Evolutionary conservation across 2,888 invertebrate species (phyloP).

Genomic region (Stenodema calcarata): DNA sequence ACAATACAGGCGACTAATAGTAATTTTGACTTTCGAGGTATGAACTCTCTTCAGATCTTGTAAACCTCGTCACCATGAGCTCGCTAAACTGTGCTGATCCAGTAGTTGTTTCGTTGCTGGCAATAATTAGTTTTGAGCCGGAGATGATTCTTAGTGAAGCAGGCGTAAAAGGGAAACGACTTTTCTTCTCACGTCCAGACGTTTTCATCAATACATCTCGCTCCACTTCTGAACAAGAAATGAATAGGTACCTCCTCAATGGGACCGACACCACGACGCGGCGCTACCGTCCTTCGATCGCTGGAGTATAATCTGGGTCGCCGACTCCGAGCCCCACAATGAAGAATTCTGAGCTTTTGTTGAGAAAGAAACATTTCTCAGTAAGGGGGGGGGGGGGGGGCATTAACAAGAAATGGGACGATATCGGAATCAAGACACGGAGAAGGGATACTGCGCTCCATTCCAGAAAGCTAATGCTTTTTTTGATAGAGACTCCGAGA

Average conservation of each 20-base stretch:
- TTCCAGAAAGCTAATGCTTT: neutral
- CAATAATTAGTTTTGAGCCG: neutral
- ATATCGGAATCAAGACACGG: neutral
- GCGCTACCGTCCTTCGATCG: neutral
- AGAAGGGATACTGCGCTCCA: neutral
- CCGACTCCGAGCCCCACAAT: neutral
- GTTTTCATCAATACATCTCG: neutral
- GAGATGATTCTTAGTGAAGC: neutral
- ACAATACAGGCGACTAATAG: too few relatives aligned
- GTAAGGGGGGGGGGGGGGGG: too few relatives aligned
- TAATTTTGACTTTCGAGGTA: too few relatives aligned
- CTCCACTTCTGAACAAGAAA: neutral
- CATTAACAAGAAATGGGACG: neutral
- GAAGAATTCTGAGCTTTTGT: neutral
- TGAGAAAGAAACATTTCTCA: neutral
- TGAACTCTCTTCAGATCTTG: too few relatives aligned
- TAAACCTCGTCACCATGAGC: neutral
- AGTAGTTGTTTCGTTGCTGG: neutral
- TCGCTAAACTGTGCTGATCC: neutral
- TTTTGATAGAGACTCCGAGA: too few relatives aligned
- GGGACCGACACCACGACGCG: neutral
- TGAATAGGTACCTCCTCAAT: neutral
- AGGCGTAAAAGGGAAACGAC: neutral
- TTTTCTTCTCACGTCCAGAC: neutral
- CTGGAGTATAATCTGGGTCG: neutral